Base-by-base conservation (phyloP, 2,113 vertebrate species). In the Oxygymnocypris stewartii region DNA sequence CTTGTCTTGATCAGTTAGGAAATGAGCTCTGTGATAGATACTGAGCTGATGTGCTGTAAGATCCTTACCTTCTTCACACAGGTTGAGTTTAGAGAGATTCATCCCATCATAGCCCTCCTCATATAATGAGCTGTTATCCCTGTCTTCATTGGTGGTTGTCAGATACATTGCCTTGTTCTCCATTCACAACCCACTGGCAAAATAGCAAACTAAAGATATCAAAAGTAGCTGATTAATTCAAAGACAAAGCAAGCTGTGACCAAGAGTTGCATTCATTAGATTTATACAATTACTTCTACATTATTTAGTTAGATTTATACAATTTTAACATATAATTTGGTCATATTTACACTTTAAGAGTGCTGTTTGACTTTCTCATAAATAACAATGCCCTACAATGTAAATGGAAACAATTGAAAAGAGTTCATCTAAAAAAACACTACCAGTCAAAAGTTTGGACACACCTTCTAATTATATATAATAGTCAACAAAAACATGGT, bases 141-240 rank as follows among this genome's bases (percentile, higher is more conserved):
- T 90, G 91, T 97, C 96, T 0, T 93, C 94, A 61, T 97, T 54
- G 49, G 13, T 96, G 0, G 96, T 96, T 90, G 93, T 97, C 73
- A 98, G 93, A 89, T 97, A 96, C 96, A 98, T 94, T 93, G 96
- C 97, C 91, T 97, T 99, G 92, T 93, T 98, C 91, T 98, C 97
- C 97, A 98, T 99, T 63, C 79, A 84, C 84, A 61, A 79, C 67
- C 86, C 31, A 54, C 81, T 82, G 31, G 10, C 35, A 42, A 40
- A n/a, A 54, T 20, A 4, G 1, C 40, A 76, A 82, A 82, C 23
- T 2, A 57, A 54, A 20, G 28, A 16, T 12, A 59, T 18, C 37
- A 59, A 54, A 59, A 11, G 10, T 51, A 28, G 42, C 44, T 2
- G 18, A 35, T 57, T n/a, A 28, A 20, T 59, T 35, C 10, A n/a